Evolutionary conservation across 2,888 invertebrate species (phyloP), one percentile per base, ranked within the genome.

Genomic region (Leuctra nigra): DNA sequence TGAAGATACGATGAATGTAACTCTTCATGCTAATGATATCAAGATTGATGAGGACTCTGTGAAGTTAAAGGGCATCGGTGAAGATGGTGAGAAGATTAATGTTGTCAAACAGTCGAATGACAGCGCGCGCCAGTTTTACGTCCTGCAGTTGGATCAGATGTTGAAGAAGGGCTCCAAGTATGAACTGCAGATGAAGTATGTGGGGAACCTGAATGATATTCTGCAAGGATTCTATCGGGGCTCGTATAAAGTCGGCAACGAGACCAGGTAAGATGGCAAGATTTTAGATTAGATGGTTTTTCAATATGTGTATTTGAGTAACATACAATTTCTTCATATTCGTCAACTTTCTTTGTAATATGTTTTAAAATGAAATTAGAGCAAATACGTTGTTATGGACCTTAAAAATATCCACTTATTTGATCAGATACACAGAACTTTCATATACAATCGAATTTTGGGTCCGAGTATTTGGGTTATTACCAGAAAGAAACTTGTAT

Each of bases 171-270:
- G 82, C 13, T 72, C 75, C 46, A 77, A 79, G 61, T 91, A 90
- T 69, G 71, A 79, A 53, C 68, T 93, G 61, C 75, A 79, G 62
- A 82, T 91, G 59, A 78, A 79, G 48, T 93, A 83, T 67, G 74
- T 76, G 4, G 92, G 91, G 1, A 74, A 80, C 58, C 73, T 92
- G 53, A 86, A 85, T 66, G 87, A 90, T 67, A 78, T 83, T 62
- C 73, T 91, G 33, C 82, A 85, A 65, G 91, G 91, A 41, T 90
- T 91, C 71, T 91, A 91, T 68, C 78, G 88, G 64, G 90, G 89
- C 72, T 87, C 87, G 0, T 91, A 91, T 69, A 77, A 77, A 63
- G 79, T 80, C 61, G 78, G 78, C 60, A 84, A 83, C 63, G 74
- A 82, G 56, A 86, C 81, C 64, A 84, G 83, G 89, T 87, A 70